phyloP scores from a whole-genome alignment of 2,797 vertebrate species.

The Acrossocheilus wenchowensis region DNA sequence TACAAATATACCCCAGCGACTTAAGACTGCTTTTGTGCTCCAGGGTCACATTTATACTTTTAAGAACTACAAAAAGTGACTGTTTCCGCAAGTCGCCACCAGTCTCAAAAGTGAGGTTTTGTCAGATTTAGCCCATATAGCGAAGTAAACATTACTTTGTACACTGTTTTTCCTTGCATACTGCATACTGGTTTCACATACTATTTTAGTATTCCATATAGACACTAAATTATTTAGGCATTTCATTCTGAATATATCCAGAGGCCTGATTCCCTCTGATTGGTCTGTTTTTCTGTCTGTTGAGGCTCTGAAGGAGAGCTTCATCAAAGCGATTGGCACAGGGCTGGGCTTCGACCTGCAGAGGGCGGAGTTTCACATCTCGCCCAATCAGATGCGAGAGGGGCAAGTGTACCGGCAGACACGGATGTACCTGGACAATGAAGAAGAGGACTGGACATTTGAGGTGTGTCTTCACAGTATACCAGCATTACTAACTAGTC shows the following conservation, averaged over 20 bases:
- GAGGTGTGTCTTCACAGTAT: slow-evolving; percentile 80
- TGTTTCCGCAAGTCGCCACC: background rate
- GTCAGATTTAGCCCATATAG: background rate
- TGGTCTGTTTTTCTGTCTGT: background rate
- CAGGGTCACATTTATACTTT: background rate
- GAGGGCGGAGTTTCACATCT: slow-evolving; percentile 89
- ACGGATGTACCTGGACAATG: slow-evolving; percentile 88
- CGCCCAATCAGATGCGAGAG: slow-evolving; percentile 78
- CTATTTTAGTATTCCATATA: background rate
- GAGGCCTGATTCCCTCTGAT: slow-evolving; percentile 26
- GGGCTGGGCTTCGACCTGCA: slow-evolving; percentile 94
- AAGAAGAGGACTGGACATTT: slow-evolving; percentile 89
- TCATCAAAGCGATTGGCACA: slow-evolving; percentile 93
- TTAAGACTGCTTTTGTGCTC: too few species aligned
- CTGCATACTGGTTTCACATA: background rate
- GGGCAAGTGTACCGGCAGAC: slow-evolving; percentile 82
- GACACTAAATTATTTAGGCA: background rate
- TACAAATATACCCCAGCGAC: too few species aligned
- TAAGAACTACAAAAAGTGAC: background rate
- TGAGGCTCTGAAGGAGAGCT: slow-evolving; percentile 95
- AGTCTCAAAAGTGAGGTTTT: background rate
- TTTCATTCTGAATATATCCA: background rate
- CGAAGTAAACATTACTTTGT: background rate
- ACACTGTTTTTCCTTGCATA: background rate
- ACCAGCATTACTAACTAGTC: background rate